phyloP scores from a whole-genome alignment of 2,113 vertebrate genomes.

The Cynoglossus semilaevis region DNA sequence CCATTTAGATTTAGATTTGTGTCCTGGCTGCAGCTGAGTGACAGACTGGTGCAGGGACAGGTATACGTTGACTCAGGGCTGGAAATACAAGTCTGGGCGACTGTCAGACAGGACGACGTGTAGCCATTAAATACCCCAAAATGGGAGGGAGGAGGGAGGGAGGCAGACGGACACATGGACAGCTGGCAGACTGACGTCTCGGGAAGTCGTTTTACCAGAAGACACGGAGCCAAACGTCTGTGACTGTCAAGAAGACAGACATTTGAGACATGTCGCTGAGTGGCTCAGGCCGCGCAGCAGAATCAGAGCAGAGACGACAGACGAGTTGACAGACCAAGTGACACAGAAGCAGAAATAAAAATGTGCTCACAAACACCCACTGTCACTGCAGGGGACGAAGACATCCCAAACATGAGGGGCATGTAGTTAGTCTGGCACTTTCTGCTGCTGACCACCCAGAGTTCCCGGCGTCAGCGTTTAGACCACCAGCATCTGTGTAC shows the following conservation, averaged over 20 bases:
- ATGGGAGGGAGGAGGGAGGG: conserved; percentile 12
- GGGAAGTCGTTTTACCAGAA: conserved; percentile 4
- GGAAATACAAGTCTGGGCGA: conserved; percentile 9
- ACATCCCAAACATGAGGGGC: conserved; percentile 59
- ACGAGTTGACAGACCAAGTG: conserved; percentile 35
- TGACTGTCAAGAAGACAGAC: conserved; percentile 22
- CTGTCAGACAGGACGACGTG: conserved; percentile 10
- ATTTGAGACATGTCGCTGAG: conserved; percentile 35
- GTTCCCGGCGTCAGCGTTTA: conserved; percentile 38
- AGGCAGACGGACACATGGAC: conserved; percentile 5
- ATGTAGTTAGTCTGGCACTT: conserved; percentile 58
- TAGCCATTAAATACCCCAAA: conserved; percentile 20
- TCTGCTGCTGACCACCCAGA: conserved; percentile 66
- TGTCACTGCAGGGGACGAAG: conserved; percentile 35
- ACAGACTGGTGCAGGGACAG: conserved; percentile 29
- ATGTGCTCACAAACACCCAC: conserved; percentile 2
- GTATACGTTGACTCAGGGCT: conserved; percentile 8
- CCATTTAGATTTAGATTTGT: conserved; percentile 17
- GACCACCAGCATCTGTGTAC: conserved; percentile 40
- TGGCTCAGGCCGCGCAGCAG: conserved; percentile 8
- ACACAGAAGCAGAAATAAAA: conserved; percentile 29
- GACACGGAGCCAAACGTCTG: conserved; percentile 30
- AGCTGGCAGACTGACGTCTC: conserved; percentile 23
- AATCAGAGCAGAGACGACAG: conserved; percentile 35
- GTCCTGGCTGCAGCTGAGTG: conserved; percentile 23